These are phyloP conservation scores for Sepiola atlantica DNA, from an alignment of 2,888 invertebrate species.

Conservation along the genomic window DNA sequence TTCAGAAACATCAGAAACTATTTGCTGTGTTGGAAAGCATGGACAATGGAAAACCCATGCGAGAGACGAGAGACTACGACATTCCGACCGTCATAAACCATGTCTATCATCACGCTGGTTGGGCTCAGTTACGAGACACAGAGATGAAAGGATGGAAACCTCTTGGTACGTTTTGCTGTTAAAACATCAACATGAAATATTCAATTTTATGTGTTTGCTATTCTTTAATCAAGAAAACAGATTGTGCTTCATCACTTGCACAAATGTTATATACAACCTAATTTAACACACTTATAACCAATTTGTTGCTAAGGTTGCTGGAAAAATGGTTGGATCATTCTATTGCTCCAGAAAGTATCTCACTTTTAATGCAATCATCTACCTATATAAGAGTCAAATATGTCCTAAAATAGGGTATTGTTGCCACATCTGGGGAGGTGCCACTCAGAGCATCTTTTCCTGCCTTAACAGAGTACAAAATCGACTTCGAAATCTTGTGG, in stretches of 20 bases:
- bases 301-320: no score
- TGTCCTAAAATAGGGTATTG: no score
- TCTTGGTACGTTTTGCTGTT: constrained; percentile 68
- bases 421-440: no score
- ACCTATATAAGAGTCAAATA: no score
- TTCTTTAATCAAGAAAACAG: not conserved
- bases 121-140: constrained; percentile 74
- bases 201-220: not conserved
- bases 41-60: constrained; percentile 75
- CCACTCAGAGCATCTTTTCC: no score
- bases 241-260: not conserved
- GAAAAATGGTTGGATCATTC: no score
- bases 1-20: constrained; percentile 76
- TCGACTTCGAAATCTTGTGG: no score
- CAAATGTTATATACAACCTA: not conserved
- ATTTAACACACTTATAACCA: no score
- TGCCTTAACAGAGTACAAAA: no score
- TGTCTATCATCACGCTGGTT: constrained; percentile 78
- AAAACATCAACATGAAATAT: not conserved
- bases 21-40: constrained; percentile 77
- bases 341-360: no score
- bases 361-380: no score
- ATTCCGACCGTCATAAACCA: constrained; percentile 76
- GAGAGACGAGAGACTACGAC: constrained; percentile 76
- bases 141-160: constrained; percentile 75